Percentiles rank a stretch among this genome's conserved stretches.
phyloP scores from a whole-genome alignment of 2,888 invertebrate species.

The Synergus itoensis region DNA sequence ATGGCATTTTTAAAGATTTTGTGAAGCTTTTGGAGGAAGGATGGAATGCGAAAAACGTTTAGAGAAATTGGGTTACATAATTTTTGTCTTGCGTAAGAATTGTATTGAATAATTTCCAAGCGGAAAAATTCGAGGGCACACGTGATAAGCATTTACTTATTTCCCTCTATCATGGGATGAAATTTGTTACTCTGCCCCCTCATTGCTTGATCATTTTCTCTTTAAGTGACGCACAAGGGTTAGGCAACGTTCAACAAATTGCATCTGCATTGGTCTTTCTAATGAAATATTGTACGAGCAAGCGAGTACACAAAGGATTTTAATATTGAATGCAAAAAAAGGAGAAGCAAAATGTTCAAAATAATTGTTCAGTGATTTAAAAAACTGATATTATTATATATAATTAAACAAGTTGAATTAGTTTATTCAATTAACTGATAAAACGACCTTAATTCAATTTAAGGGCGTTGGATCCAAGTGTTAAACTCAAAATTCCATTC shows the following conservation, averaged over 20 bases:
- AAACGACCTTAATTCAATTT: not conserved
- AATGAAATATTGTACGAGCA: slow-evolving; percentile 29
- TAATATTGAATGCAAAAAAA: not conserved
- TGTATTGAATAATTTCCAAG: slow-evolving; percentile 37
- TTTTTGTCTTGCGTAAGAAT: slow-evolving; percentile 26
- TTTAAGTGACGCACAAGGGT: slow-evolving; percentile 36
- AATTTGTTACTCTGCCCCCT: slow-evolving; percentile 36
- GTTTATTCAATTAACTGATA: not conserved
- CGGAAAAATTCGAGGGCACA: slow-evolving; percentile 19
- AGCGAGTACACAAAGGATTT: slow-evolving; percentile 15
- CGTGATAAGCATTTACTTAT: not conserved
- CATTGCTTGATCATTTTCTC: slow-evolving; percentile 38
- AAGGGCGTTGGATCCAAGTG: no score
- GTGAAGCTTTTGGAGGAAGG: not conserved
- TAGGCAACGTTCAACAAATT: slow-evolving; percentile 27
- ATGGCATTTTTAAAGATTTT: slow-evolving; percentile 15
- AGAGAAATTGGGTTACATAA: slow-evolving; percentile 21
- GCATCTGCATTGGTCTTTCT: slow-evolving; percentile 28
- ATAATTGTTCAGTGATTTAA: not conserved
- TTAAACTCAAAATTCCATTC: no score
- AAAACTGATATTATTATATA: not conserved
- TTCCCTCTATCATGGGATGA: slow-evolving; percentile 7
- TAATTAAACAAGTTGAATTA: not conserved
- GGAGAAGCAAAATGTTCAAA: not conserved
- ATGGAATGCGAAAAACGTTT: not conserved